Evolutionary conservation across 2,113 vertebrate species (phyloP).

Genomic region (Zosterops pallidus): DNA sequence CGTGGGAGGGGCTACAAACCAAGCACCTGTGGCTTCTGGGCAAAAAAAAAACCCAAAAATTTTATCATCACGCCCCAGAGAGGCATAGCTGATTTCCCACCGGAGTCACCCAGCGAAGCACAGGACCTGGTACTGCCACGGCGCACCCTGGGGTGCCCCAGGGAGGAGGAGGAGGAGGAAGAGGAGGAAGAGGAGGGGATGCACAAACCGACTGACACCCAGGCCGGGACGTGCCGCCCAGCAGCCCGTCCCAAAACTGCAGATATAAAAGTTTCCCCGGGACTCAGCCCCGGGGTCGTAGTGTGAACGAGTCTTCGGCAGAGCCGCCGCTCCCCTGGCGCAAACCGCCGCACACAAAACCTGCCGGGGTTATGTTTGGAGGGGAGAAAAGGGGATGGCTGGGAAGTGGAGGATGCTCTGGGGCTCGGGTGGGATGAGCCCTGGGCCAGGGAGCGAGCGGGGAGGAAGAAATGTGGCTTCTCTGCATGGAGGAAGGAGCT

Average conservation of each 20-base stretch:
- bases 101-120: background rate
- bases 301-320: constrained; percentile 66
- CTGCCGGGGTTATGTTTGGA: background rate
- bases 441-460: background rate
- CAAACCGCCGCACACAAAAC: constrained; percentile 5
- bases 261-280: constrained; percentile 72
- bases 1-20: constrained; percentile 69
- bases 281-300: constrained; percentile 77
- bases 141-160: background rate
- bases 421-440: background rate
- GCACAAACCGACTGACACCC: constrained; percentile 43
- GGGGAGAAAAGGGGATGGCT: background rate
- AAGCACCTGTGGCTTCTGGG: constrained; percentile 75
- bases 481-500: background rate
- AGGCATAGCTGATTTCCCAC: background rate
- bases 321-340: constrained; percentile 49
- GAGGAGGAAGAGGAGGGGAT: background rate
- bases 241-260: constrained; percentile 83
- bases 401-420: background rate
- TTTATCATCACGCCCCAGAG: background rate
- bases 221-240: constrained; percentile 84
- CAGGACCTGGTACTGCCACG: background rate
- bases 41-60: background rate
- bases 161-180: background rate
- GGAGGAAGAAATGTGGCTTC: background rate